Evolutionary conservation across 2,797 vertebrate species (phyloP), one percentile per base, ranked within the genome.

Genomic region (Buceros bicornis): DNA sequence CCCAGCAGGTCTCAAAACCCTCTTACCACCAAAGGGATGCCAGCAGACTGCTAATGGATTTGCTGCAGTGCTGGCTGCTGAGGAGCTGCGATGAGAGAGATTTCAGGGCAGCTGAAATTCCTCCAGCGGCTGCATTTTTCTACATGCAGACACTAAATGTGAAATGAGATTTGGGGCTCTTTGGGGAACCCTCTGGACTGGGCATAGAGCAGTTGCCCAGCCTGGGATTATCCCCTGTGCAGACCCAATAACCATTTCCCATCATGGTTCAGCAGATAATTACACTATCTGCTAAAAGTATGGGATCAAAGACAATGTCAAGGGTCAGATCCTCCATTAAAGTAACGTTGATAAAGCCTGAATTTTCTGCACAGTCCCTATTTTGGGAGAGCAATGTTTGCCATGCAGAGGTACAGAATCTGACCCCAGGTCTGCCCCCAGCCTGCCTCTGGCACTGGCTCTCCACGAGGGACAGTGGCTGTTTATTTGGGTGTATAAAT

Each of bases 31-130:
- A 5, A 31, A 42, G 54, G 50, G 80, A 66, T 89, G 81, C 85
- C 91, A 95, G 91, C 82, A 71, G 86, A 60, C 87, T 28, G 77
- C 67, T 95, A 89, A 95, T 95, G 95, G 94, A 95, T 96, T 97
- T 82, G 78, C 88, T 50, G 67, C 4, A 61, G 83, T 93, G 74
- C 74, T 74, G 67, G 50, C 88, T 73, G 81, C 37, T 0, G 58
- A 64, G 88, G 50, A 94, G 71, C 80, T 0, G 42, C 3, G 78
- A 89, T 95, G 94, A 96, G 78, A 96, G 90, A 94, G 78, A 43
- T 95, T 87, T 89, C 67, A 48, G 24, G 65, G 93, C 95, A 96
- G 94, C 91, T 95, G 88, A 94, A 95, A 87, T 93, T 94, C 90
- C 93, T 95, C 74, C 53, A 48, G 37, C 2, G 25, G 67, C 81